Percentiles rank a stretch among this genome's conserved stretches.
These are phyloP conservation scores for Eupithecia dodoneata DNA, from an alignment of 2,888 invertebrate genomes.

Conservation along the genomic window DNA sequence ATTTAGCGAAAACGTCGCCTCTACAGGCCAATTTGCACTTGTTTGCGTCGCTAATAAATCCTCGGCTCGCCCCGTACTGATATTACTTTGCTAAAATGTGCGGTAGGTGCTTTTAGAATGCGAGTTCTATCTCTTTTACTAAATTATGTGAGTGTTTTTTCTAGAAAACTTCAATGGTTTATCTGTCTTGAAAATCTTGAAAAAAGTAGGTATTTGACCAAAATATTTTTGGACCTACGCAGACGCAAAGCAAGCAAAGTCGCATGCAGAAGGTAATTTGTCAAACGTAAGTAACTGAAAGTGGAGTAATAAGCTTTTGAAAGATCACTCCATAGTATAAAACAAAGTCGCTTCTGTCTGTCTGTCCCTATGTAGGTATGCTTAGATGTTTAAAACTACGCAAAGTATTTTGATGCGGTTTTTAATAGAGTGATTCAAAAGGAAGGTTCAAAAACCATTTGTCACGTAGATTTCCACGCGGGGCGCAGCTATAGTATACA, in stretches of 20 bases:
- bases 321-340: not conserved
- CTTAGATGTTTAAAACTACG: no score
- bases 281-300: not conserved
- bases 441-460: no score
- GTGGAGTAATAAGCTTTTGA: not conserved
- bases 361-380: no score
- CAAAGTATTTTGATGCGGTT: no score
- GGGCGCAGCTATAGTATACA: no score
- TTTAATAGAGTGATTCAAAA: no score
- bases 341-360: no score
- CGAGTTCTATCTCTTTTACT: not conserved
- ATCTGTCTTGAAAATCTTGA: not conserved
- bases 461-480: no score
- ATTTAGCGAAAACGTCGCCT: conserved; percentile 83
- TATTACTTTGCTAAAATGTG: conserved; percentile 53
- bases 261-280: no score
- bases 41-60: conserved; percentile 80
- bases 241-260: no score
- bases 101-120: conserved; percentile 6
- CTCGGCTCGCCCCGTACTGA: conserved; percentile 49
- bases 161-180: not conserved
- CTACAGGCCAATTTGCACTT: conserved; percentile 82
- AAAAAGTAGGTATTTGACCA: no score
- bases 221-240: no score
- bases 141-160: not conserved